Evolutionary conservation across 2,888 invertebrate species (phyloP).

Genomic region (Mythimna impura): DNA sequence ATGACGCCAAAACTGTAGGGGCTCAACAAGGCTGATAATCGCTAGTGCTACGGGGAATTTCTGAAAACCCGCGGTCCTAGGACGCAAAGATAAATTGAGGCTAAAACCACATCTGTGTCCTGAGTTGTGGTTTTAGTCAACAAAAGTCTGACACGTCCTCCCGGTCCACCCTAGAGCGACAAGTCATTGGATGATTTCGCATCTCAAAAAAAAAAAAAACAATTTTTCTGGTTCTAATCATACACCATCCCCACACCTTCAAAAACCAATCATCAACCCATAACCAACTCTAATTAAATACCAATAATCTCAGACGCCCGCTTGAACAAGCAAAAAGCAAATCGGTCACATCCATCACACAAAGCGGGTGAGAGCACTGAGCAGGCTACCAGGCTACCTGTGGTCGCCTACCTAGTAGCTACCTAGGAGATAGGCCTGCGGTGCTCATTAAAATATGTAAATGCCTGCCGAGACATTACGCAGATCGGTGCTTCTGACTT

Average conservation of each 20-base stretch:
- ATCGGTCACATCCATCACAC: slow-evolving; percentile 65
- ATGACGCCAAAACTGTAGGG: no score
- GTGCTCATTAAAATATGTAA: slow-evolving; percentile 91
- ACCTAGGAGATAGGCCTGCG: slow-evolving; percentile 82
- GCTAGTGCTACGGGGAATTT: no score
- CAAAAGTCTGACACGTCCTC: no score
- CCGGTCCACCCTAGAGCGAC: no score
- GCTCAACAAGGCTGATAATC: no score
- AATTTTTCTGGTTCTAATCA: not conserved
- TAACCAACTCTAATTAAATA: slow-evolving; percentile 44
- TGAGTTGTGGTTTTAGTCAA: no score
- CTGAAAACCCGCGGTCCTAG: no score
- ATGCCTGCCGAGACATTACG: slow-evolving; percentile 88
- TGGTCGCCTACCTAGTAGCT: slow-evolving; percentile 65
- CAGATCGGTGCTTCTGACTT: slow-evolving; percentile 90
- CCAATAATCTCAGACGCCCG: slow-evolving; percentile 52
- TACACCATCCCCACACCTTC: not conserved
- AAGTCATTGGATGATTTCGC: no score
- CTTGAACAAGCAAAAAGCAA: slow-evolving; percentile 55
- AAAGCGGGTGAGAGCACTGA: slow-evolving; percentile 61
- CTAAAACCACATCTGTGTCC: no score
- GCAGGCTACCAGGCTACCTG: slow-evolving; percentile 66
- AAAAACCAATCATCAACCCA: not conserved
- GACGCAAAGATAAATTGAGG: no score
- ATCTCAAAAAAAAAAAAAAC: no score